A percentile compares a stretch with the other conserved stretches of the same genome.
Conservation (phyloP, 2,888 invertebrate species). For the Drosophila formosana region DNA sequence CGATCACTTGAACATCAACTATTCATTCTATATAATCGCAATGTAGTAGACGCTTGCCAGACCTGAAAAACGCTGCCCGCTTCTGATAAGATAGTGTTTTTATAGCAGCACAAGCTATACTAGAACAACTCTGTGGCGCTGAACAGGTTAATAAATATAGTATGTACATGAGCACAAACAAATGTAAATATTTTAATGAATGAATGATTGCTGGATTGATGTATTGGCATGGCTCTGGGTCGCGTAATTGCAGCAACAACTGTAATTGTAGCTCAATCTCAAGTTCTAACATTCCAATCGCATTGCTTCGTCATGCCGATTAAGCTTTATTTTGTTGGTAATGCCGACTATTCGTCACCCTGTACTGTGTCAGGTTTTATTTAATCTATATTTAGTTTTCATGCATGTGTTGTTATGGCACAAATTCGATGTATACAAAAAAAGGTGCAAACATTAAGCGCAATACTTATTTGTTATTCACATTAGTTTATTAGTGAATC, state of each 20-base stretch:
- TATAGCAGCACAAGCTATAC: neutral
- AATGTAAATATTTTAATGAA: neutral
- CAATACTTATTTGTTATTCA: no score
- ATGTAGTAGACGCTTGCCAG: neutral
- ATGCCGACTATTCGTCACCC: neutral
- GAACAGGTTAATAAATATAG: neutral
- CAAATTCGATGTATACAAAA: no score
- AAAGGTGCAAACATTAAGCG: no score
- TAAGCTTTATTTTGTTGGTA: neutral
- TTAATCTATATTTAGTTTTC: neutral
- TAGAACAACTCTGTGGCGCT: neutral
- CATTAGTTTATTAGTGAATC: no score
- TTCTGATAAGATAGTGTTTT: conserved; percentile 11
- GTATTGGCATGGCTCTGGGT: neutral
- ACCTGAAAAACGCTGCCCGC: neutral
- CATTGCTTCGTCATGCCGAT: neutral
- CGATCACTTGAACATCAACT: neutral
- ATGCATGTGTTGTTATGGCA: no score
- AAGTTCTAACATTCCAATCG: neutral
- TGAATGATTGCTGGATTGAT: neutral
- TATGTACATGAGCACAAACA: no score
- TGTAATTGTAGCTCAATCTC: neutral
- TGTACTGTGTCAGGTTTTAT: neutral
- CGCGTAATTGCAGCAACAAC: neutral
- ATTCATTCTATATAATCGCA: neutral